Conservation (phyloP, 2,888 invertebrate genomes). For the Saturnia pavonia region DNA sequence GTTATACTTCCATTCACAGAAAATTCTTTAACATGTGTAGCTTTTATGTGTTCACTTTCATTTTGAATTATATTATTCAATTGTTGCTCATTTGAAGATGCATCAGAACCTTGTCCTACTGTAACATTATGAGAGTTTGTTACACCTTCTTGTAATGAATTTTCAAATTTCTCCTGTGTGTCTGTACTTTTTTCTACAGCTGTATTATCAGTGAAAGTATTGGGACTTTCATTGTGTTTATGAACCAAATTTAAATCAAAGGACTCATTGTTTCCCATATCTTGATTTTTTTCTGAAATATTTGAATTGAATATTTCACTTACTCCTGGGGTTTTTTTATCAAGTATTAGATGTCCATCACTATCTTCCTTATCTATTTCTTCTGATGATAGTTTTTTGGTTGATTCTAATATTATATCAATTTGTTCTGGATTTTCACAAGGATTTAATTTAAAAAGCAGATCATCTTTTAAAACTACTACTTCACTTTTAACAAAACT, state of each 20-base stretch:
- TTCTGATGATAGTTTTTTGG: not conserved
- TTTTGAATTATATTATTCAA: not conserved
- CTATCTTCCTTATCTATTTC: not conserved
- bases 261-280: not conserved
- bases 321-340: not conserved
- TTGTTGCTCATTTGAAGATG: not conserved
- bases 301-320: not conserved
- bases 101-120: not conserved
- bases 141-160: not conserved
- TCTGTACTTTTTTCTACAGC: not conserved
- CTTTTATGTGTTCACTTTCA: not conserved
- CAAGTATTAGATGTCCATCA: not conserved
- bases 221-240: not conserved
- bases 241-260: not conserved
- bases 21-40: constrained; percentile 2
- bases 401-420: not conserved
- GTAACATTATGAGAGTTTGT: not conserved
- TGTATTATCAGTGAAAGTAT: not conserved
- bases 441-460: not conserved
- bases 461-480: not conserved
- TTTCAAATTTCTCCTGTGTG: not conserved
- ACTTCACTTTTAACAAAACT: not conserved
- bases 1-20: constrained; percentile 12
- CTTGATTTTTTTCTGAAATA: not conserved
- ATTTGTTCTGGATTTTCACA: not conserved